phyloP scores from a whole-genome alignment of 2,113 vertebrate species.

The Pristiophorus japonicus region DNA sequence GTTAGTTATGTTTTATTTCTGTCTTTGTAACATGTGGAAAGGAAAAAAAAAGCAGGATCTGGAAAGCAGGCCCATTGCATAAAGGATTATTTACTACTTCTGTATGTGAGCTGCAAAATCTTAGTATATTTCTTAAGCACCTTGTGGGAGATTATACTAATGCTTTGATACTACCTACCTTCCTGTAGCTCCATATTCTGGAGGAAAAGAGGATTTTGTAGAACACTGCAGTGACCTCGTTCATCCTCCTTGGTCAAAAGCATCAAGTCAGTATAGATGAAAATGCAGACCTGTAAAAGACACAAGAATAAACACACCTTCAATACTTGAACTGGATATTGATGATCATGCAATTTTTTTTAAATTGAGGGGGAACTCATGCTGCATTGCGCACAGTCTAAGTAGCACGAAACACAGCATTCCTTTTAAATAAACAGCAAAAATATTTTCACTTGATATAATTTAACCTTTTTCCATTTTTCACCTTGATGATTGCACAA shows the following conservation, averaged over 20 bases:
- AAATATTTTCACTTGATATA: neutral
- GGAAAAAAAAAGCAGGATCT: neutral
- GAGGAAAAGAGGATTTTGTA: constrained; percentile 87
- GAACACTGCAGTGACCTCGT: constrained; percentile 77
- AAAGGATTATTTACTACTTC: neutral
- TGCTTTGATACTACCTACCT: constrained; percentile 57
- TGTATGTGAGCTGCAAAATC: neutral
- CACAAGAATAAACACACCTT: neutral
- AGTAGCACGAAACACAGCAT: neutral
- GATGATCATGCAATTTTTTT: neutral
- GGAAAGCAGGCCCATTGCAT: neutral
- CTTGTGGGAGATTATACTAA: neutral
- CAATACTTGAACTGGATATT: neutral
- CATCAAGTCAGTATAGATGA: constrained; percentile 85
- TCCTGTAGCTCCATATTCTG: constrained; percentile 79
- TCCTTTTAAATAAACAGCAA: neutral
- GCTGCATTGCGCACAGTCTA: neutral
- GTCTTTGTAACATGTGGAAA: neutral
- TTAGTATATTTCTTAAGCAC: neutral
- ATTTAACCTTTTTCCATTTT: neutral
- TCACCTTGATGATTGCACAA: neutral
- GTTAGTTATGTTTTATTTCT: neutral
- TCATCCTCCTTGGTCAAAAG: constrained; percentile 88
- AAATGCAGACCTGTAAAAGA: constrained; percentile 75
- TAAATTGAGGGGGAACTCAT: neutral